Evolutionary conservation across 2,888 invertebrate species (phyloP).

Genomic region (Spodoptera exigua): DNA sequence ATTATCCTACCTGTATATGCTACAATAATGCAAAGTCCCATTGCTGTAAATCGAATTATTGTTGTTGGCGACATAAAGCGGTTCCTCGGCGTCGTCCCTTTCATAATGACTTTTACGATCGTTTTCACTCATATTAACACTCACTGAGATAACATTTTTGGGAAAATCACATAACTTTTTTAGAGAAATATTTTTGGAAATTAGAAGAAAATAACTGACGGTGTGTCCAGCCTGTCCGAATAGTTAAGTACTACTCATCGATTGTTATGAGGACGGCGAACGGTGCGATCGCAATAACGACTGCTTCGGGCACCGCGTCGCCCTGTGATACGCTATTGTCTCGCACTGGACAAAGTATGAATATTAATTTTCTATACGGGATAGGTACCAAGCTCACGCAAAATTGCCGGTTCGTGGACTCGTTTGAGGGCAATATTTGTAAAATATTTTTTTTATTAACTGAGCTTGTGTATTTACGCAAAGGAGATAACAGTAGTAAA

Average conservation of each 20-base stretch:
- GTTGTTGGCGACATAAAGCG: slow-evolving; percentile 79
- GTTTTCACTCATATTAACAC: slow-evolving; percentile 80
- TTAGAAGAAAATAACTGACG: slow-evolving; percentile 28
- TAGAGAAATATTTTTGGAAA: slow-evolving; percentile 40
- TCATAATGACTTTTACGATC: slow-evolving; percentile 78
- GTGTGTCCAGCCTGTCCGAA: slow-evolving; percentile 70
- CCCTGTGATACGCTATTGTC: slow-evolving; percentile 77
- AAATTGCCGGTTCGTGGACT: slow-evolving; percentile 41
- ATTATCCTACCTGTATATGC: slow-evolving; percentile 87
- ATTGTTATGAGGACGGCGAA: slow-evolving; percentile 83
- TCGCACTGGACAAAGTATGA: slow-evolving; percentile 80
- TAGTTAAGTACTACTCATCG: slow-evolving; percentile 80
- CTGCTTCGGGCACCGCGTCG: slow-evolving; percentile 73
- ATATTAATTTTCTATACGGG: slow-evolving; percentile 77
- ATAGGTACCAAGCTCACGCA: slow-evolving; percentile 39
- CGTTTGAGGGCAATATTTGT: slow-evolving; percentile 36
- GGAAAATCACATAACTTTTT: slow-evolving; percentile 58
- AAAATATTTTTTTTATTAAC: too few relatives aligned
- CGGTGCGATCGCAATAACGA: slow-evolving; percentile 82
- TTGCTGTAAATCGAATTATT: slow-evolving; percentile 88
- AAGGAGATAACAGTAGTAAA: too few relatives aligned
- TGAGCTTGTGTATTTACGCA: too few relatives aligned
- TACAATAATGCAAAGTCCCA: slow-evolving; percentile 90
- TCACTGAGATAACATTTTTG: slow-evolving; percentile 58
- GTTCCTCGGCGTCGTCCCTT: slow-evolving; percentile 76